Evolutionary conservation across 2,888 invertebrate genomes (phyloP).

Genomic region (Stenurella melanura): DNA sequence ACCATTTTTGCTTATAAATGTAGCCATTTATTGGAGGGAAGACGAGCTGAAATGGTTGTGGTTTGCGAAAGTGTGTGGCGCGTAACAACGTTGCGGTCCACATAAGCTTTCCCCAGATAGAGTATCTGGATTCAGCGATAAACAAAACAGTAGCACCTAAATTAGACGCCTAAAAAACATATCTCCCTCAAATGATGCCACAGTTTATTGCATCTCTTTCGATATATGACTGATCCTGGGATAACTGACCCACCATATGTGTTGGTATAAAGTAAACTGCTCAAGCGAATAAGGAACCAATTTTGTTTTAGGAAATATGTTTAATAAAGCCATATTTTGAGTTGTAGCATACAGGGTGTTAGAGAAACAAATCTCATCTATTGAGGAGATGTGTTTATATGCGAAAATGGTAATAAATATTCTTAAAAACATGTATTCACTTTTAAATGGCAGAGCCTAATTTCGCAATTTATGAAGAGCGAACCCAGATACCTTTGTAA

Average conservation of each 20-base stretch:
- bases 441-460: no score
- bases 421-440: no score
- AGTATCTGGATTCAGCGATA: constrained; percentile 24
- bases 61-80: constrained; percentile 27
- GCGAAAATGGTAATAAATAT: no score
- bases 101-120: constrained; percentile 29
- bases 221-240: neutral
- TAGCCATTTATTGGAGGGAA: constrained; percentile 39
- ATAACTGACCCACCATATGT: constrained; percentile 4
- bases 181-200: constrained; percentile 7
- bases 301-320: no score
- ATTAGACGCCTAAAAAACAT: constrained; percentile 25
- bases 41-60: constrained; percentile 20
- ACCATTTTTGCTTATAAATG: constrained; percentile 48
- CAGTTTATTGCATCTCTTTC: neutral
- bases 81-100: constrained; percentile 43
- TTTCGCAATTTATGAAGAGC: no score
- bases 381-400: no score
- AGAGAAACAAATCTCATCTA: no score
- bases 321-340: no score
- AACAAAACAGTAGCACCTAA: constrained; percentile 19
- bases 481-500: no score
- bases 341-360: no score
- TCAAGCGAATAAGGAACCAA: no score
- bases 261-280: neutral